Conservation (phyloP, 2,113 vertebrate species). For the human region DNA sequence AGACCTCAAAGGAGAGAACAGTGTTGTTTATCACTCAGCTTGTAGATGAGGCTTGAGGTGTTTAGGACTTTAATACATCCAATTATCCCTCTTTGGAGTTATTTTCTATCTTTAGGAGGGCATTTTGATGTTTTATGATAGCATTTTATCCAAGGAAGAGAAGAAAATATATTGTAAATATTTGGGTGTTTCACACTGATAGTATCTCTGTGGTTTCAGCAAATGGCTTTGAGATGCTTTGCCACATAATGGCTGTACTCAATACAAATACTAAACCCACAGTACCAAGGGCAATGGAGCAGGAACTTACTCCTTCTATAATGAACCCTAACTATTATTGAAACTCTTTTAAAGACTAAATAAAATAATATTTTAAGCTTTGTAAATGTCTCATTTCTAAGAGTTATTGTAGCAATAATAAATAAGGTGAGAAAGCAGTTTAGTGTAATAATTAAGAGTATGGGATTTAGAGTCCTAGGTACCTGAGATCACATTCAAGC, state of each 20-base stretch:
- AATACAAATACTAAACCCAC: not conserved
- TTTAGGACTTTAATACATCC: conserved; percentile 11
- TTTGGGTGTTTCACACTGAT: conserved; percentile 56
- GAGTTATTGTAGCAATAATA: not conserved
- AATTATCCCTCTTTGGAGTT: conserved; percentile 39
- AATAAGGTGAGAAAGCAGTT: not conserved
- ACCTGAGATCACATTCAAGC: not conserved
- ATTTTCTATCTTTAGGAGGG: conserved; percentile 48
- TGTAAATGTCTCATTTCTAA: not conserved
- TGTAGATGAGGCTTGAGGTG: conserved; percentile 26
- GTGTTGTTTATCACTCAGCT: conserved; percentile 47
- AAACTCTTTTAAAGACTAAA: conserved; percentile 35
- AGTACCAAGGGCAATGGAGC: not conserved
- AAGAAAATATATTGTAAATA: conserved; percentile 62
- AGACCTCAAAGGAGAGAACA: conserved; percentile 49
- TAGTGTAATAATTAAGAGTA: conserved; percentile 30
- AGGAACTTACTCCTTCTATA: conserved; percentile 5
- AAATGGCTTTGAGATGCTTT: conserved; percentile 61
- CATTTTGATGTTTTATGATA: conserved; percentile 63
- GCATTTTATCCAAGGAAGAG: conserved; percentile 40
- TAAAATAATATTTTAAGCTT: conserved; percentile 29
- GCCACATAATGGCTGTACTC: not conserved
- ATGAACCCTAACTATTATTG: not conserved
- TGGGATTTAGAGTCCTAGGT: not conserved
- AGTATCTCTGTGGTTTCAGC: conserved; percentile 53